Evolutionary conservation across 2,797 vertebrate species (phyloP).

Genomic region (Xiphorhynchus erythropygius): DNA sequence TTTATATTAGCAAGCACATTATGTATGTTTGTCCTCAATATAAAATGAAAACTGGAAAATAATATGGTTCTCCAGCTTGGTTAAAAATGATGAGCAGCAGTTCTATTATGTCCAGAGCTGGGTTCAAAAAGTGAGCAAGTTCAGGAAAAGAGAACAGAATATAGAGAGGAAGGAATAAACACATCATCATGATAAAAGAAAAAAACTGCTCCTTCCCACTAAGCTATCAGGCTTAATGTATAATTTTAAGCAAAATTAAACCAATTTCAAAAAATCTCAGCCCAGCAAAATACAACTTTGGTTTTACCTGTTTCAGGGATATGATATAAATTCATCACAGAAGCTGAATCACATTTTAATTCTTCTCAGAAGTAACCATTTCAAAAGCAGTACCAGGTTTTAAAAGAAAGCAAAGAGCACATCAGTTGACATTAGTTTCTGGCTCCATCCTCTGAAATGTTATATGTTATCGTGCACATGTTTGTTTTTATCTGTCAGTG

Average conservation of each 20-base stretch:
- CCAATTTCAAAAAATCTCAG: not conserved
- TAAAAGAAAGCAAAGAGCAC: conserved; percentile 39
- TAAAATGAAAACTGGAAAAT: not conserved
- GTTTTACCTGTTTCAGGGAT: not conserved
- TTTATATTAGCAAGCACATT: not conserved
- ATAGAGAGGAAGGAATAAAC: not conserved
- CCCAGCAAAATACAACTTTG: not conserved
- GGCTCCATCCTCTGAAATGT: conserved; percentile 67
- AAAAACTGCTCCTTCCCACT: not conserved
- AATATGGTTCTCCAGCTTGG: rapidly evolving
- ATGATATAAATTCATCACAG: not conserved
- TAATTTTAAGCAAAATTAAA: not conserved
- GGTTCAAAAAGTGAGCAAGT: not conserved
- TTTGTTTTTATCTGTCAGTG: conserved; percentile 84
- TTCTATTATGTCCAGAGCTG: not conserved
- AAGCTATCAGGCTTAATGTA: not conserved
- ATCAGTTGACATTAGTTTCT: conserved; percentile 24
- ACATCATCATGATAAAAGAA: not conserved
- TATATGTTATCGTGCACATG: conserved; percentile 68
- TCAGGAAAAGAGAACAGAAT: not conserved
- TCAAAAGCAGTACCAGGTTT: conserved; percentile 30
- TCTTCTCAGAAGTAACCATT: conserved; percentile 27
- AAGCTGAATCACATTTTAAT: not conserved
- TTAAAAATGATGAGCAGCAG: not conserved
- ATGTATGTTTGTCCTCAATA: not conserved